Evolutionary conservation across 2,888 invertebrate species (phyloP).

Genomic region (Phaedon cochleariae): DNA sequence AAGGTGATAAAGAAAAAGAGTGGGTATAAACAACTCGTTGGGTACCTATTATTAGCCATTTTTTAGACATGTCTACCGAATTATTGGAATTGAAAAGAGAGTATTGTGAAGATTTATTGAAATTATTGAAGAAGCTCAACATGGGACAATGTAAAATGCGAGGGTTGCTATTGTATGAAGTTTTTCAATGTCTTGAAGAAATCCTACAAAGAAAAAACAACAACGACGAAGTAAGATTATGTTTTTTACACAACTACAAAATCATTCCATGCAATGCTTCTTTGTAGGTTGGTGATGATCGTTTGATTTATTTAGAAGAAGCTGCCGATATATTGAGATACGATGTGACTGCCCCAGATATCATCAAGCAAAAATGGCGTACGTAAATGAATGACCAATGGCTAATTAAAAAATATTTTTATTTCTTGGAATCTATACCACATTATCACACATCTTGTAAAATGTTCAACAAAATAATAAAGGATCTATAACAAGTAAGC

Average conservation of each 20-base stretch:
- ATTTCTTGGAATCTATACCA: too few relatives aligned
- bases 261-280: too few relatives aligned
- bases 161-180: conserved; percentile 58
- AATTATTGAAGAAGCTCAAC: conserved; percentile 66
- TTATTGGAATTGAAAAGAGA: conserved; percentile 68
- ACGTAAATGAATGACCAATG: too few relatives aligned
- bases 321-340: conserved; percentile 53
- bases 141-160: conserved; percentile 63
- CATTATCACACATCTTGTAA: too few relatives aligned
- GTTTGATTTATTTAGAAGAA: conserved; percentile 46
- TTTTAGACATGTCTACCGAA: conserved; percentile 68
- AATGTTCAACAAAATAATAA: too few relatives aligned
- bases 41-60: conserved; percentile 19
- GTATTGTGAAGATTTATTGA: conserved; percentile 70
- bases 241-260: too few relatives aligned
- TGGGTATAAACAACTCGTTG: too few relatives aligned
- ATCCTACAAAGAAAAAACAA: conserved; percentile 30
- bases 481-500: too few relatives aligned
- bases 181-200: conserved; percentile 44
- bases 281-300: conserved; percentile 28
- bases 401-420: too few relatives aligned
- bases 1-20: conserved; percentile 64
- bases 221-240: conserved; percentile 28
- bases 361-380: conserved; percentile 43
- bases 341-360: conserved; percentile 52